A percentile compares a stretch with the other conserved stretches of the same genome.
These are phyloP conservation scores for Hirudinaria manillensis DNA, from an alignment of 2,888 invertebrate genomes.

Conservation along the genomic window DNA sequence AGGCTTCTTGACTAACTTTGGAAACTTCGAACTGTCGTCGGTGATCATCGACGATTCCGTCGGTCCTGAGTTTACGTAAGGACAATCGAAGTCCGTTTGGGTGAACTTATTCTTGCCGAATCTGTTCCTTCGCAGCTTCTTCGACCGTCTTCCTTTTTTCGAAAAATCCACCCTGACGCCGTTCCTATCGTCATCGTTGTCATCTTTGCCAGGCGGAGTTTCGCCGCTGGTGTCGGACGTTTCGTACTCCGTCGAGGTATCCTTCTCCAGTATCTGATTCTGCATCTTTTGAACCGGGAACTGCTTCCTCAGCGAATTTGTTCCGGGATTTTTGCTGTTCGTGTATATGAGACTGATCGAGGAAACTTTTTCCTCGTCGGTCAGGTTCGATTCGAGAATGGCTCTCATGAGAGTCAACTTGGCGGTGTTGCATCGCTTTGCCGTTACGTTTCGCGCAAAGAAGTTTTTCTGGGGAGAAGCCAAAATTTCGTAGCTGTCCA, in stretches of 20 bases:
- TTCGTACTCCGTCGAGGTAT: slow-evolving; percentile 19
- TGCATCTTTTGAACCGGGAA: background rate
- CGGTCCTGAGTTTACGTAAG: background rate
- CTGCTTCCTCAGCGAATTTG: slow-evolving; percentile 7
- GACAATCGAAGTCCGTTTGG: background rate
- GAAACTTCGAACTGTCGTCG: slow-evolving; percentile 20
- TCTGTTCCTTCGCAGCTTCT: slow-evolving; percentile 1
- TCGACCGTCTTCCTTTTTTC: background rate
- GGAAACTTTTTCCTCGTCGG: slow-evolving; percentile 24
- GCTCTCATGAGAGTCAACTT: slow-evolving; percentile 20
- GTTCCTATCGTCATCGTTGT: background rate
- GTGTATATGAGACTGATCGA: background rate
- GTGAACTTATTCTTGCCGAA: slow-evolving; percentile 5
- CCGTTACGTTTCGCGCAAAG: background rate
- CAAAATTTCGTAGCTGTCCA: slow-evolving; percentile 29
- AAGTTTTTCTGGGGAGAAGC: slow-evolving; percentile 1
- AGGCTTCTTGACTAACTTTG: slow-evolving; percentile 20
- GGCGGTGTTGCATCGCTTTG: slow-evolving; percentile 14
- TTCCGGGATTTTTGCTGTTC: background rate
- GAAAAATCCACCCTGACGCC: background rate
- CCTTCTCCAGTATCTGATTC: background rate
- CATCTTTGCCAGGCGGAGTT: no score
- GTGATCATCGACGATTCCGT: background rate
- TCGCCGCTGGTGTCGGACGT: slow-evolving; percentile 10
- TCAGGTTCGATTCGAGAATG: slow-evolving; percentile 22